Conservation (phyloP, 2,113 vertebrate species). For the Neomonachus schauinslandi region DNA sequence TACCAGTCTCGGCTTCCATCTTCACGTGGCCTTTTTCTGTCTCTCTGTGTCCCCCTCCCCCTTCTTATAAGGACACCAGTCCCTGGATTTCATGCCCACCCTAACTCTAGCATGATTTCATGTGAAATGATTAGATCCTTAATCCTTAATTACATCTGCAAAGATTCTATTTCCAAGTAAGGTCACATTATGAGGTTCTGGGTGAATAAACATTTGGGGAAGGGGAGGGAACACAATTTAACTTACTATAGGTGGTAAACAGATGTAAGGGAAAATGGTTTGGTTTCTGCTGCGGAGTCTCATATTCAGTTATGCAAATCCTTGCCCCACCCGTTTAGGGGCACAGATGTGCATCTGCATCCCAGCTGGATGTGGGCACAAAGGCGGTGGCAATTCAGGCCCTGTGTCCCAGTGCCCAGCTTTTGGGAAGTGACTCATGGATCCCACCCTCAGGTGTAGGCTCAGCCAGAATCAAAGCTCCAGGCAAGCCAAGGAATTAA, state of each 20-base stretch:
- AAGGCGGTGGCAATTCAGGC: not conserved
- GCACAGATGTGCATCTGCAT: no score
- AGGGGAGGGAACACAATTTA: not conserved
- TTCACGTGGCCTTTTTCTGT: not conserved
- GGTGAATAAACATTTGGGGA: not conserved
- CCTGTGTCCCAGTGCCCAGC: not conserved
- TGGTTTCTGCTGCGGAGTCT: not conserved
- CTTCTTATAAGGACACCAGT: not conserved
- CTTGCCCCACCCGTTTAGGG: not conserved
- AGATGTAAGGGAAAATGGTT: not conserved
- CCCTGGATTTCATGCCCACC: not conserved
- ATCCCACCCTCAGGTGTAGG: not conserved
- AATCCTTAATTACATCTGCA: not conserved
- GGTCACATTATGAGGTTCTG: not conserved
- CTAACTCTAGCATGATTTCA: not conserved
- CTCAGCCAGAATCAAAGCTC: not conserved
- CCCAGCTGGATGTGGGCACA: not conserved
- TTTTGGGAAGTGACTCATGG: not conserved
- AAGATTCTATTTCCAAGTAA: not conserved
- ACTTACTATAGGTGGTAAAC: not conserved
- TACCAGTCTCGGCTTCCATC: not conserved
- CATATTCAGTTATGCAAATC: not conserved
- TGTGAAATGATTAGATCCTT: not conserved
- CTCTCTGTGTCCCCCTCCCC: not conserved
- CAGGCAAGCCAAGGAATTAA: constrained; percentile 10